A percentile compares a stretch with the other conserved stretches of the same genome.
Conservation (phyloP, 2,888 invertebrate species). For the Phanerotoma sp. region DNA sequence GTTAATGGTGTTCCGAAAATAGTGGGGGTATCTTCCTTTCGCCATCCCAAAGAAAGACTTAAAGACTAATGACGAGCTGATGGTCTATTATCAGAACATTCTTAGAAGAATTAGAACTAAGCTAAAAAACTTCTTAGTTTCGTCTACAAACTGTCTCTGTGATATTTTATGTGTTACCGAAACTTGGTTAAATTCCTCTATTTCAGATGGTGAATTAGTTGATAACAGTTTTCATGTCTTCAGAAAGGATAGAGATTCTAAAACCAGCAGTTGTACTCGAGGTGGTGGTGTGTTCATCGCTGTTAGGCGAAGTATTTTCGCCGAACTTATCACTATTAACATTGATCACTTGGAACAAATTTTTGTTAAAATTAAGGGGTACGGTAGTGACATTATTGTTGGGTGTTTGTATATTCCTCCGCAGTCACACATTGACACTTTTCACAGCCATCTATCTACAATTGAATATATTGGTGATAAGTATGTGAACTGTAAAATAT, state of each 20-base stretch:
- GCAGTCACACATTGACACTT: background rate
- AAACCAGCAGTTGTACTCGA: background rate
- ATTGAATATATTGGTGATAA: background rate
- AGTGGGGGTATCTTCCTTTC: too few relatives aligned
- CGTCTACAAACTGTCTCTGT: too few relatives aligned
- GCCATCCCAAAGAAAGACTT: too few relatives aligned
- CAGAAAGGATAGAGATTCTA: background rate
- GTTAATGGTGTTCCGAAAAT: too few relatives aligned
- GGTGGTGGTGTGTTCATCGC: conserved; percentile 1
- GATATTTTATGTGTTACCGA: too few relatives aligned
- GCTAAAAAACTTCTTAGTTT: too few relatives aligned
- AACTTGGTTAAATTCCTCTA: too few relatives aligned
- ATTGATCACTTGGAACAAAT: background rate
- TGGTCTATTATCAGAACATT: too few relatives aligned
- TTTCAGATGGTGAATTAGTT: too few relatives aligned
- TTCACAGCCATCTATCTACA: background rate
- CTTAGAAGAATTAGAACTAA: too few relatives aligned
- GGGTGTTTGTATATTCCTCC: background rate
- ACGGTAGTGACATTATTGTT: background rate
- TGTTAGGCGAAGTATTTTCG: background rate
- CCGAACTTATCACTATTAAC: background rate
- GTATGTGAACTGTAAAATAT: background rate
- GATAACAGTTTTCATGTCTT: background rate
- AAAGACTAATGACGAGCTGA: too few relatives aligned
- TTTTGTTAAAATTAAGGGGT: background rate